phyloP scores from a whole-genome alignment of 2,113 vertebrate genomes.

The Ramphastos sulfuratus region DNA sequence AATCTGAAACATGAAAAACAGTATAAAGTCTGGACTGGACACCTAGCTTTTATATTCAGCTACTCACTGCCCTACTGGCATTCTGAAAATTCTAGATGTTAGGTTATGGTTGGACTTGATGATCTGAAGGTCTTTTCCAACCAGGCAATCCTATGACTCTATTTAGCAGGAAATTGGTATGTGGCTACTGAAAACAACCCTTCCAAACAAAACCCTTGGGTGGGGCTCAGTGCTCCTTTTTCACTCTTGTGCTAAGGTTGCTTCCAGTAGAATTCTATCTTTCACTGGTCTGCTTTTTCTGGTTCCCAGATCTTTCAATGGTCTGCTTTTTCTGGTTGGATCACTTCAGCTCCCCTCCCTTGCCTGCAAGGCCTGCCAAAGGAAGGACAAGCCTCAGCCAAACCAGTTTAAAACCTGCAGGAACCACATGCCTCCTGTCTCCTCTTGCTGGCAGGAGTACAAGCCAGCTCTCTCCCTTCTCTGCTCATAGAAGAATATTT shows the following conservation, averaged over 20 bases:
- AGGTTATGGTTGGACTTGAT: no score
- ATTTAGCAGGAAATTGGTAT: background rate
- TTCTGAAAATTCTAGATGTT: background rate
- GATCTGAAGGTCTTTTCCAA: no score
- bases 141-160: no score
- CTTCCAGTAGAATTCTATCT: background rate
- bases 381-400: background rate
- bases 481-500: background rate
- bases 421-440: background rate
- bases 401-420: background rate
- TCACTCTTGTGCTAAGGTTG: background rate
- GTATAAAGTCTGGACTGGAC: background rate
- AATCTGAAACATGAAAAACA: background rate
- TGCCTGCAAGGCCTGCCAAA: background rate
- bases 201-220: background rate
- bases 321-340: constrained; percentile 35
- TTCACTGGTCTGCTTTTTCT: constrained; percentile 44
- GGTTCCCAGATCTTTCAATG: constrained; percentile 2
- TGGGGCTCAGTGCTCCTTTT: background rate
- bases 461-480: background rate
- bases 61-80: background rate
- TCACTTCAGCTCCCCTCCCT: background rate
- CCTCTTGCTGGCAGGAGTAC: background rate
- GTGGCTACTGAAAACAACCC: background rate
- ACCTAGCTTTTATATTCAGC: background rate